phyloP scores from a whole-genome alignment of 2,797 vertebrate species.

The Bradypus variegatus region DNA sequence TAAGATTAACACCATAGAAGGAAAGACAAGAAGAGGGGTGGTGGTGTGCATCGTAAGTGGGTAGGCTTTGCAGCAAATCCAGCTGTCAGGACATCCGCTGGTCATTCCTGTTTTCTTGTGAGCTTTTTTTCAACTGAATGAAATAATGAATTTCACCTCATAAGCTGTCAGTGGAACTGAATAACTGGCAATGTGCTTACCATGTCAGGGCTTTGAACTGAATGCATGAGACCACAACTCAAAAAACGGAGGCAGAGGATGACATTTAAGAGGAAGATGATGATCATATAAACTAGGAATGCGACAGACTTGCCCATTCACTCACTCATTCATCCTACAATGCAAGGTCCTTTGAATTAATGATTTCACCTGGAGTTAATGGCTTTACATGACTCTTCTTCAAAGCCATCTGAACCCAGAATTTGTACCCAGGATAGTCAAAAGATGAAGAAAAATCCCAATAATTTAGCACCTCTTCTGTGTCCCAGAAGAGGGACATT shows the following conservation, averaged over 20 bases:
- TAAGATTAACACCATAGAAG: slow-evolving; percentile 15
- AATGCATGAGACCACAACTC: neutral
- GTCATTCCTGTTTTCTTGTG: neutral
- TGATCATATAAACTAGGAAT: neutral
- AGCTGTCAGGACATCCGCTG: neutral
- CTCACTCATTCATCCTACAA: neutral
- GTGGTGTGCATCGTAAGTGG: accelerated
- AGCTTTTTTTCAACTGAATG: neutral
- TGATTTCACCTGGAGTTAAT: neutral
- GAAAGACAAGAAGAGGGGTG: neutral
- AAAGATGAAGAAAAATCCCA: accelerated
- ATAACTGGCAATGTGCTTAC: neutral
- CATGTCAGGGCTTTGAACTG: neutral
- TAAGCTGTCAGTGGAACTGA: neutral
- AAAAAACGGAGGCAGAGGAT: neutral
- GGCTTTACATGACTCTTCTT: neutral
- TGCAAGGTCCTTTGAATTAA: neutral
- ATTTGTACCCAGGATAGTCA: too few relatives aligned
- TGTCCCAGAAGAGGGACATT: accelerated
- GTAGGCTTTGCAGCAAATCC: neutral
- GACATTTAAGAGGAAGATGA: neutral
- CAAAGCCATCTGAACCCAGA: neutral
- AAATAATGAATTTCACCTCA: neutral
- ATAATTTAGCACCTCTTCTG: accelerated
- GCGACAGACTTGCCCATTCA: too few relatives aligned